phyloP scores from a whole-genome alignment of 2,888 invertebrate genomes.

The Teleiodes luculella region DNA sequence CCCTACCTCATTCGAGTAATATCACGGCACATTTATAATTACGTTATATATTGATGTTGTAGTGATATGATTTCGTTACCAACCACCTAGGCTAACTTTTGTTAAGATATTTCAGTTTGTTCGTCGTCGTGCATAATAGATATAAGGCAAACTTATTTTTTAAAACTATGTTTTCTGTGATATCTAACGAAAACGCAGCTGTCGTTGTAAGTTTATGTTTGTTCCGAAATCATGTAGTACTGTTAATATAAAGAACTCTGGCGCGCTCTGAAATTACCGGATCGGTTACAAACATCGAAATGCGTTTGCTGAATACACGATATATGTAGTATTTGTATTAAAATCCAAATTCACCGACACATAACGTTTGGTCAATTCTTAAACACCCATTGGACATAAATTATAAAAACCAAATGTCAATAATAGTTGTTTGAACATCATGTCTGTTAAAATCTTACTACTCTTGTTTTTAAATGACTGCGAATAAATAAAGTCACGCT shows the following conservation, averaged over 20 bases:
- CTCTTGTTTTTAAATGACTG: too few species aligned
- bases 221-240: conserved; percentile 5
- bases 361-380: too few species aligned
- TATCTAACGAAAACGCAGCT: conserved; percentile 46
- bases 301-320: too few species aligned
- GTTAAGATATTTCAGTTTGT: conserved; percentile 42
- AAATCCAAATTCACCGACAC: too few species aligned
- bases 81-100: conserved; percentile 52
- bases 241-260: background rate
- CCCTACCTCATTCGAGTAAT: conserved; percentile 48
- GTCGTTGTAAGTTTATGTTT: conserved; percentile 33
- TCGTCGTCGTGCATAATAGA: conserved; percentile 20
- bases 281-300: too few species aligned
- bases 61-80: conserved; percentile 74
- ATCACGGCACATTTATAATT: conserved; percentile 58
- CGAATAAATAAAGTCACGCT: too few species aligned
- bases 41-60: conserved; percentile 36
- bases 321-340: too few species aligned
- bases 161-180: conserved; percentile 52
- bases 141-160: conserved; percentile 35
- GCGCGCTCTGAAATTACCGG: too few species aligned
- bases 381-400: too few species aligned
- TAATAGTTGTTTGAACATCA: too few species aligned
- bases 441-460: too few species aligned
- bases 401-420: too few species aligned